Percentiles rank a stretch among this genome's conserved stretches.
Evolutionary conservation across 2,888 invertebrate species (phyloP).

Genomic region (Rhaphigaster nebulosa): DNA sequence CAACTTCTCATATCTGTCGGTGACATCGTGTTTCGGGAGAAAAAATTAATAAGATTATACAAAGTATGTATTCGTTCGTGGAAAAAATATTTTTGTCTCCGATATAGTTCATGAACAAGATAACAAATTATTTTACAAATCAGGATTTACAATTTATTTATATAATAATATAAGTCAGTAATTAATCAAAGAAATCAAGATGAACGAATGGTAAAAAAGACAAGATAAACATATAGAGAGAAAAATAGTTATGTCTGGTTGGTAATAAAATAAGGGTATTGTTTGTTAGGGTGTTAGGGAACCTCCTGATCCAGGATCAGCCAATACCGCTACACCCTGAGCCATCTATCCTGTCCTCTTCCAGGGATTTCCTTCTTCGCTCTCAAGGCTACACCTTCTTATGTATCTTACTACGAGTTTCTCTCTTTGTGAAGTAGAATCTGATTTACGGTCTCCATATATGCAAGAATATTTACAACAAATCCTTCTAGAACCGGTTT

Average conservation of each 20-base stretch:
- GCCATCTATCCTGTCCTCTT: not conserved
- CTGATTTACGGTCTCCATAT: not conserved
- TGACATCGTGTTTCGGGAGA: too few species aligned
- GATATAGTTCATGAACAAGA: too few species aligned
- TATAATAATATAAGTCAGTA: not conserved
- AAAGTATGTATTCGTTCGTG: too few species aligned
- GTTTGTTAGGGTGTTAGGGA: not conserved
- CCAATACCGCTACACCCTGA: not conserved
- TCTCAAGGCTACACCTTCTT: not conserved
- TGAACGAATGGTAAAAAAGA: not conserved
- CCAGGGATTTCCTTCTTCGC: not conserved
- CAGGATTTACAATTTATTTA: not conserved
- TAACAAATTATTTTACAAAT: not conserved
- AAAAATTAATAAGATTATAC: too few species aligned
- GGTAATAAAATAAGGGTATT: conserved; percentile 12
- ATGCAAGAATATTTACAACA: not conserved
- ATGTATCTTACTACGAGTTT: not conserved
- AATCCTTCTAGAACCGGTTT: too few species aligned
- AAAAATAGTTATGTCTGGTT: not conserved
- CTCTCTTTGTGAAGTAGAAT: not conserved
- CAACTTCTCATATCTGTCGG: too few species aligned
- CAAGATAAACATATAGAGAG: not conserved
- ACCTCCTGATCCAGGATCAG: conserved; percentile 7
- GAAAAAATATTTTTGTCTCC: too few species aligned
- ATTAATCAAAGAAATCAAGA: not conserved